Base-by-base conservation (phyloP, 2,113 vertebrate species). In the Callipepla californica region DNA sequence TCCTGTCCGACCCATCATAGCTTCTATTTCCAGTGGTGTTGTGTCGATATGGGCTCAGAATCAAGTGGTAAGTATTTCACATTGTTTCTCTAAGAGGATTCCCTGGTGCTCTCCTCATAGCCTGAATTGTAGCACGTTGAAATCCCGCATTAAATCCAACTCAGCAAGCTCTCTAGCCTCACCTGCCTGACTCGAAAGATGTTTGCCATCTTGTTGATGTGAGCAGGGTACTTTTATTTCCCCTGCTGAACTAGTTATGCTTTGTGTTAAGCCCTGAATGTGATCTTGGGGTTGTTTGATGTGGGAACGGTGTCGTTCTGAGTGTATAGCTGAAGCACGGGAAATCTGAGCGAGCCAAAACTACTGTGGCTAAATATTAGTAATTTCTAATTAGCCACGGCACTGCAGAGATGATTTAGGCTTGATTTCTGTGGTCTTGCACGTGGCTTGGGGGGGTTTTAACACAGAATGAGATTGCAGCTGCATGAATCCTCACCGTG, bases 1-100 rank as follows among this genome's bases (percentile, higher is more conserved):
- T 94, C 99, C 99, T 44, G 99, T 99, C 21, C 97, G 99, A 50
- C 99, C 99, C 0, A 99, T 99, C 94, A 99, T 99, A 32, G 99
- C 99, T 62, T 99, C 99, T 51, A 99, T 99, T 92, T 99, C 99
- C 74, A 99, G 99, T 78, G 99, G 99, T 8, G 99, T 99, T 4
- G 99, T 99, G 13, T 99, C 99, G 70, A 99, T 99, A 57, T 99
- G 99, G 99, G 99, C 99, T 78, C 99, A 99, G 96, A 99, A 99
- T 97, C 99, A 99, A 98, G 99, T 99, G 97, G 99, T 99, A 94
- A 96, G 99, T 92, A 6, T 14, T 82, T 23, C 22, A 68, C 12
- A 4, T 69, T 2, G 1, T 79, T 89, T 93, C 42, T 51, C 57
- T 80, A 55, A 73, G 75, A 80, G 34, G 59, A 42, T 72, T 67